Conservation (phyloP, 1,140 invertebrate genomes). For the Propsilocerus akamusi region DNA sequence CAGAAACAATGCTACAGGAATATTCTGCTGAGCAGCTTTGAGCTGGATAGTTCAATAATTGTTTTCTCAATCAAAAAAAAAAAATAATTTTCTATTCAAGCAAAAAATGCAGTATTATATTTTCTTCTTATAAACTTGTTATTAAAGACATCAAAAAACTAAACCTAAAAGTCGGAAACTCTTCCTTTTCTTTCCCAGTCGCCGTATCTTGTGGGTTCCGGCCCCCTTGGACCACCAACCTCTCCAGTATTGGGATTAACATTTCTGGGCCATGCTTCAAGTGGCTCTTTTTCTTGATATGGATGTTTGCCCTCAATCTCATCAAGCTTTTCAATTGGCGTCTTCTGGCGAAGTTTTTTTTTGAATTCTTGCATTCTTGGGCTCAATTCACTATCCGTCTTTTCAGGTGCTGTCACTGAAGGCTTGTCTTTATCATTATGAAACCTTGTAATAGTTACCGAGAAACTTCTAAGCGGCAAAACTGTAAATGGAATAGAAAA, state of each 20-base stretch:
- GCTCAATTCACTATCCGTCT: too few species aligned
- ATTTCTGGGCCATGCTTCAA: slow-evolving; percentile 70
- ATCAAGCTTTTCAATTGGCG: slow-evolving; percentile 35
- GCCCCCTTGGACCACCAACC: slow-evolving; percentile 83
- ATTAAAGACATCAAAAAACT: slow-evolving; percentile 6
- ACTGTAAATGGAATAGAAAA: too few species aligned
- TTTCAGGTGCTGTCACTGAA: too few species aligned
- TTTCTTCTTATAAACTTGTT: too few species aligned
- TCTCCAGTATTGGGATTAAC: slow-evolving; percentile 88
- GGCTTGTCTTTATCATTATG: background rate
- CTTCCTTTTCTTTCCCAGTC: slow-evolving; percentile 99
- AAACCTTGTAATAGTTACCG: too few species aligned
- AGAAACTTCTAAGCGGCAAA: too few species aligned
- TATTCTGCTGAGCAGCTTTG: too few species aligned
- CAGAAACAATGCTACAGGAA: too few species aligned
- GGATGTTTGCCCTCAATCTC: slow-evolving; percentile 38
- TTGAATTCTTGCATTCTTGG: slow-evolving; percentile 29
- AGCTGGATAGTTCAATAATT: too few species aligned
- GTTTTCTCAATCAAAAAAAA: too few species aligned
- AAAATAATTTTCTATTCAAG: too few species aligned
- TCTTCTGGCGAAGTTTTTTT: slow-evolving; percentile 39
- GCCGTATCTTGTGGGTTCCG: slow-evolving; percentile 95
- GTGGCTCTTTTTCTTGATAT: slow-evolving; percentile 66
- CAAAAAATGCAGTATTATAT: too few species aligned
- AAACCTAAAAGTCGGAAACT: slow-evolving; percentile 76